Conservation (phyloP, 2,113 vertebrate genomes). For the Dipodomys spectabilis region DNA sequence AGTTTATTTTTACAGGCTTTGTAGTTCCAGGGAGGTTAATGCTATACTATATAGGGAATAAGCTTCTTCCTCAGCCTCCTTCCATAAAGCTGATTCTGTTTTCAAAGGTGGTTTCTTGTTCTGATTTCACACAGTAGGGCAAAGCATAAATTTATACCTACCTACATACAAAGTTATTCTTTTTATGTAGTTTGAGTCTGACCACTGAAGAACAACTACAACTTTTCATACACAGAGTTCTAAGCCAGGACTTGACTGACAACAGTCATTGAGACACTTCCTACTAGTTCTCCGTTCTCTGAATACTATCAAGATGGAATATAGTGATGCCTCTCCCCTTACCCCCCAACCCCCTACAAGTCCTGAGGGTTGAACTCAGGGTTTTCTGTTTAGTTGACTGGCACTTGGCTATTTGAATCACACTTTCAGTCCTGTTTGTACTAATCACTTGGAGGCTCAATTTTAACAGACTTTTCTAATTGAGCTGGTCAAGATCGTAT, state of each 20-base stretch:
- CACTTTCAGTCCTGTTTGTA: too few species aligned
- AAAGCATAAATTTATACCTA: not conserved
- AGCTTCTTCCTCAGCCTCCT: not conserved
- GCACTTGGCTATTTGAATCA: too few species aligned
- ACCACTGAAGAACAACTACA: not conserved
- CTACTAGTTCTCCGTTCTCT: not conserved
- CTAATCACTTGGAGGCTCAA: too few species aligned
- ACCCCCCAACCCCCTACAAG: too few species aligned
- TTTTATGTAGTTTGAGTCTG: not conserved
- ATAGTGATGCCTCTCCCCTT: too few species aligned
- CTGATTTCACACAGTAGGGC: not conserved
- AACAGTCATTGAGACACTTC: not conserved
- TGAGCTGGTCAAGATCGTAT: too few species aligned
- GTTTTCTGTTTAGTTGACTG: too few species aligned
- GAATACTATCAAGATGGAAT: too few species aligned
- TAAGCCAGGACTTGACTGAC: not conserved
- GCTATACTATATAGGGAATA: not conserved
- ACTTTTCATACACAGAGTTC: not conserved
- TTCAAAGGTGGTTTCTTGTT: not conserved
- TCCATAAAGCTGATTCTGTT: too few species aligned
- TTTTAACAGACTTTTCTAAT: too few species aligned
- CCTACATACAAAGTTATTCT: not conserved
- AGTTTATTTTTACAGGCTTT: too few species aligned
- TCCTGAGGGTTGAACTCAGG: too few species aligned
- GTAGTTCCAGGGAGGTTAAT: not conserved